Base-by-base conservation (phyloP, 2,888 invertebrate species). In the Drosophila bunnanda region DNA sequence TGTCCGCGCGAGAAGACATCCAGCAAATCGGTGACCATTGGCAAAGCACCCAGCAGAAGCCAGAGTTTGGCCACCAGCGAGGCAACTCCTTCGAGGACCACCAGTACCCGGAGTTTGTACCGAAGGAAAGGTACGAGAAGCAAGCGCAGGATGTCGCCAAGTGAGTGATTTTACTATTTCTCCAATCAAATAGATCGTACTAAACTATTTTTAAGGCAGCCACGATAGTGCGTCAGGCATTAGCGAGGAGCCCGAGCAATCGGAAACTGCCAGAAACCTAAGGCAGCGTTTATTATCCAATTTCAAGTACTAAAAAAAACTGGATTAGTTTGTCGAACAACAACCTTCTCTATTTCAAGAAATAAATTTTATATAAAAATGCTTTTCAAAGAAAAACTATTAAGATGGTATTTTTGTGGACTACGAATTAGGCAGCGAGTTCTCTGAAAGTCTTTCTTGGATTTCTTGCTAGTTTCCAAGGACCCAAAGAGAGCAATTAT, bases 401-500 rank as follows among this genome's bases (percentile, higher is more conserved):
- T n/a, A n/a, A n/a, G n/a, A n/a, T n/a, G n/a, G n/a, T n/a, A n/a
- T n/a, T n/a, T 38, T 38, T 38, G 6, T 9, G 1, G 7, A n/a
- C 9, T 38, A 9, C 8, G 9, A n/a, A n/a, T n/a, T 8, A 9
- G n/a, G n/a, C n/a, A n/a, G n/a, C n/a, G n/a, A n/a, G n/a, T n/a
- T n/a, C n/a, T n/a, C n/a, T n/a, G n/a, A n/a, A n/a, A 13, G 17
- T 4, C 13, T 8, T 0, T 12, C 17, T 17, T 50, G 32, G 20
- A 13, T 17, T 32, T 20, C 20, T 50, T 20, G 17, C n/a, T n/a
- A n/a, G n/a, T n/a, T n/a, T n/a, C n/a, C n/a, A n/a, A n/a, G n/a
- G n/a, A n/a, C n/a, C n/a, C n/a, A 25, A 32, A 32, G n/a, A 22
- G 20, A 58, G 52, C 20, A 30, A 59, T 56, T 39, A 39, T n/a